Conservation (phyloP, 92 coral and sea anemone species). For the Micromussa lordhowensis region DNA sequence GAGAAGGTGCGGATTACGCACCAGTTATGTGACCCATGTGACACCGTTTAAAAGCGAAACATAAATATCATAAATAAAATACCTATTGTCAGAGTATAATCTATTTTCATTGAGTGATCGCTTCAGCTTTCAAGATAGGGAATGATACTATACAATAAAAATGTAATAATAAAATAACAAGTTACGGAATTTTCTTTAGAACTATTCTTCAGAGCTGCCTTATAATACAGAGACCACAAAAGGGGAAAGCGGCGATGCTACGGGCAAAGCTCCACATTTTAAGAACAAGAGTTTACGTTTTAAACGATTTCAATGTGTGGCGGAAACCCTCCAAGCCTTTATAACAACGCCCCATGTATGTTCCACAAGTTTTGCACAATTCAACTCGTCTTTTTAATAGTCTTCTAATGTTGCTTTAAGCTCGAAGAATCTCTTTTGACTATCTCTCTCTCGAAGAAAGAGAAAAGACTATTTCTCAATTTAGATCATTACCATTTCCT, state of each 20-base stretch:
- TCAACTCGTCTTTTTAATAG: not conserved
- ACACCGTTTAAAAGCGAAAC: not conserved
- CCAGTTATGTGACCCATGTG: not conserved
- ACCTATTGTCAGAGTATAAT: not conserved
- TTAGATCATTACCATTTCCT: not conserved
- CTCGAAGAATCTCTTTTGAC: not conserved
- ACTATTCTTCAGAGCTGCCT: not conserved
- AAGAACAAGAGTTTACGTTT: not conserved
- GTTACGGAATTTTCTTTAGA: not conserved
- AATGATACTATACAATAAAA: not conserved
- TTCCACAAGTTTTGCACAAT: not conserved
- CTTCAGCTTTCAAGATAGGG: not conserved
- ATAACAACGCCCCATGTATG: not conserved
- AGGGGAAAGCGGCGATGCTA: not conserved
- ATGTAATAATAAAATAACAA: not conserved
- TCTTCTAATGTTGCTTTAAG: no score
- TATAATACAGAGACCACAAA: not conserved
- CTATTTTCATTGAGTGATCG: not conserved
- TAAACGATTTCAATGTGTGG: not conserved
- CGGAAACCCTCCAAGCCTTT: not conserved
- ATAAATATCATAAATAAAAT: conserved; percentile 3
- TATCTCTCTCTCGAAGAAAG: not conserved
- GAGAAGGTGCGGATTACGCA: not conserved
- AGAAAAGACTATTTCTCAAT: not conserved
- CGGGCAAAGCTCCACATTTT: not conserved